Evolutionary conservation across 2,888 invertebrate species (phyloP).

Genomic region (Agrotis ipsilon): DNA sequence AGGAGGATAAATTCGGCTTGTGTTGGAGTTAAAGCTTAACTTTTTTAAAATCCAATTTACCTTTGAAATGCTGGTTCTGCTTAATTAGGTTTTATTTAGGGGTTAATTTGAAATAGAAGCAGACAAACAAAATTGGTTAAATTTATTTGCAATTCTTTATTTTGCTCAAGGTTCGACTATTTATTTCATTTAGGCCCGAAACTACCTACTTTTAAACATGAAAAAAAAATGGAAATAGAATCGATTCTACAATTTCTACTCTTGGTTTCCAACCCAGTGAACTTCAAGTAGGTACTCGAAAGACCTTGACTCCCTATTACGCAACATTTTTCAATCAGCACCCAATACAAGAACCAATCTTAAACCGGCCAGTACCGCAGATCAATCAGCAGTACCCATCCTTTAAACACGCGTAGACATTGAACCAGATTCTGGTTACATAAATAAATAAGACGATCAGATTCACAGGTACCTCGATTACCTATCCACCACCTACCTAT

Average conservation of each 20-base stretch:
- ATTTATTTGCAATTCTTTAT: too few species aligned
- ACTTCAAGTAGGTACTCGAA: conserved; percentile 4
- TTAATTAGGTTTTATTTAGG: neutral
- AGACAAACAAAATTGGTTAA: too few species aligned
- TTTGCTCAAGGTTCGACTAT: too few species aligned
- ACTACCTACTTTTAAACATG: too few species aligned
- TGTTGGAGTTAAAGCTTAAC: conserved; percentile 4
- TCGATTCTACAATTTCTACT: too few species aligned
- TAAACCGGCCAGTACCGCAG: conserved; percentile 14
- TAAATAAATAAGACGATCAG: conserved; percentile 55
- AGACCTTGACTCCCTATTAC: neutral
- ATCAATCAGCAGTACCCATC: conserved; percentile 25
- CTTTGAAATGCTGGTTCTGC: neutral
- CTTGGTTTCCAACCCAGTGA: neutral
- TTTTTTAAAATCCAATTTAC: neutral
- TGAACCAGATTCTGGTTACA: conserved; percentile 43
- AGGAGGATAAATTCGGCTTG: neutral
- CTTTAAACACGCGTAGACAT: conserved; percentile 30
- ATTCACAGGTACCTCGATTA: conserved; percentile 49
- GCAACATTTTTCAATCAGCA: conserved; percentile 14
- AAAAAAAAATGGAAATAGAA: too few species aligned
- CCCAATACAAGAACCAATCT: conserved; percentile 20
- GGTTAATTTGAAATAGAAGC: neutral
- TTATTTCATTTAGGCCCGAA: too few species aligned
- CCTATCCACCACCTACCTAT: neutral